phyloP scores from a whole-genome alignment of 1,140 invertebrate species.

The Sarcophaga bullata region DNA sequence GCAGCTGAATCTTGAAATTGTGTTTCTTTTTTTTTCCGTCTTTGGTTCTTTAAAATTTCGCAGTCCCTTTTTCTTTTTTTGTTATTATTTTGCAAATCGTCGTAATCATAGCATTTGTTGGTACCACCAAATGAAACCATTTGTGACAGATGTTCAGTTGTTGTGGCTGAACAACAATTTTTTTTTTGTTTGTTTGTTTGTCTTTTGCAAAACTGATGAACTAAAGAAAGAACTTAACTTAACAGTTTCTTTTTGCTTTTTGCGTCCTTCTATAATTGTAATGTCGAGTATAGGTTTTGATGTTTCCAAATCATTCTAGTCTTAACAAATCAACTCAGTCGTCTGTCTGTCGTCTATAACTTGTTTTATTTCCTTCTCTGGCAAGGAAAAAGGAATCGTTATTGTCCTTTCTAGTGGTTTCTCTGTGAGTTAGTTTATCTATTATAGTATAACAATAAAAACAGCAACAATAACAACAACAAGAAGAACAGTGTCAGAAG shows the following conservation, averaged over 20 bases:
- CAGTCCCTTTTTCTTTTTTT: background rate
- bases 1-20: conserved; percentile 11
- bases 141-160: conserved; percentile 14
- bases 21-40: background rate
- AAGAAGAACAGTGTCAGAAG: no score
- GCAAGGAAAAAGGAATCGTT: background rate
- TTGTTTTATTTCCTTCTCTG: background rate
- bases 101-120: background rate
- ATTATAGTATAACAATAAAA: no score
- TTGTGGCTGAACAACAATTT: no score
- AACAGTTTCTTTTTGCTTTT: no score
- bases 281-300: background rate
- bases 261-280: background rate
- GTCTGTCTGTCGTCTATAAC: background rate
- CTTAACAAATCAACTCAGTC: background rate
- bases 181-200: no score
- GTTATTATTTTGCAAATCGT: background rate
- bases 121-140: background rate
- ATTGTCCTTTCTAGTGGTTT: background rate
- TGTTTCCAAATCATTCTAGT: background rate
- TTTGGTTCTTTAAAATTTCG: background rate
- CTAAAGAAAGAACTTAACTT: no score
- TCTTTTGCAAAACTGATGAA: no score
- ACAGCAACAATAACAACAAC: no score
- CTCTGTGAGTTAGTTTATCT: no score